Evolutionary conservation across 2,113 vertebrate genomes (phyloP).

Genomic region (Lipotes vexillifer): DNA sequence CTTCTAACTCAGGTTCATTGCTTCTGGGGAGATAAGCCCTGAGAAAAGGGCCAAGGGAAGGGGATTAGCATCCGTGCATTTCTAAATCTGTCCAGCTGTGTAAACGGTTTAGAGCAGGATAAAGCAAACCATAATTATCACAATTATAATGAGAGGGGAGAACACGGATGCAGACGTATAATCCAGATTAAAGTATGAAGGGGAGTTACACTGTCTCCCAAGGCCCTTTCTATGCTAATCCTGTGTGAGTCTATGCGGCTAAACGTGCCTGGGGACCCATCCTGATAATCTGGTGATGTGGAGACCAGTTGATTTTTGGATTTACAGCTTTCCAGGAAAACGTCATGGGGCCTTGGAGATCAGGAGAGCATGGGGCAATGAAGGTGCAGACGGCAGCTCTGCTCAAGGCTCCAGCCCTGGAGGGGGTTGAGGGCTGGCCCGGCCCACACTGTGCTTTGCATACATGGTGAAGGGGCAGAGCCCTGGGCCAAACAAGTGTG

Average conservation of each 20-base stretch:
- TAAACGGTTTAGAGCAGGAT: background rate
- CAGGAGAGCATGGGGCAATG: background rate
- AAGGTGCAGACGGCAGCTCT: background rate
- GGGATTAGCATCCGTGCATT: background rate
- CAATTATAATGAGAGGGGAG: background rate
- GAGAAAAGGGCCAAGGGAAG: background rate
- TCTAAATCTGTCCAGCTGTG: background rate
- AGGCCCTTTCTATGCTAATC: background rate
- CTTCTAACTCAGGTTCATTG: background rate
- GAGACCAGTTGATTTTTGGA: slow-evolving; percentile 18
- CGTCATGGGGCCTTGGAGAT: background rate
- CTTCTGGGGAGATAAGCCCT: background rate
- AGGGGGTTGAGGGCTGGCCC: background rate
- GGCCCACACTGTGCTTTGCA: background rate
- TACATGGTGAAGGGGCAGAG: background rate
- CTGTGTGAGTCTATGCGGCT: background rate
- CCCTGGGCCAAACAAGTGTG: background rate
- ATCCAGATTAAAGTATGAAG: slow-evolving; percentile 8
- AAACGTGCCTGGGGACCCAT: background rate
- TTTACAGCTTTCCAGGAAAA: slow-evolving; percentile 20
- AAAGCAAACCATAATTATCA: background rate
- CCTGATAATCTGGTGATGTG: background rate
- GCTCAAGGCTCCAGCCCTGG: background rate
- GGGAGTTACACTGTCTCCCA: background rate
- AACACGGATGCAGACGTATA: background rate